These are phyloP conservation scores for Paramormyrops kingsleyae DNA, from an alignment of 2,113 vertebrate species.

Conservation along the genomic window DNA sequence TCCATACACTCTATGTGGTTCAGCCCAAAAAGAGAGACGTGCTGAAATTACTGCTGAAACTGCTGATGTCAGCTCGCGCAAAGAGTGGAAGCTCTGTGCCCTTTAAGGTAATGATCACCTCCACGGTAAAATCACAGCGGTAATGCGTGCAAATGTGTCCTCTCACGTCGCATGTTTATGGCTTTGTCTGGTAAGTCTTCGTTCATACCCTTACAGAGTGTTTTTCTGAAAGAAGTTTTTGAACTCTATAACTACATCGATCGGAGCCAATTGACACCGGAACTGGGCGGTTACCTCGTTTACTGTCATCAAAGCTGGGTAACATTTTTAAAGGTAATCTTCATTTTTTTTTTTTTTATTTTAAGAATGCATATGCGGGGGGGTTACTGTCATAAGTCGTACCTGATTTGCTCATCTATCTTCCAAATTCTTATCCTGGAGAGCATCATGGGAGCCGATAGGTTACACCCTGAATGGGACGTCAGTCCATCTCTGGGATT, in stretches of 20 bases:
- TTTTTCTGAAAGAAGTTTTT: constrained; percentile 56
- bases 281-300: constrained; percentile 56
- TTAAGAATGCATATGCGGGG: not conserved
- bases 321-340: constrained; percentile 54
- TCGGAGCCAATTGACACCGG: constrained; percentile 52
- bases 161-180: not conserved
- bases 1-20: constrained; percentile 55
- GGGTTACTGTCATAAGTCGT: not conserved
- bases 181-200: not conserved
- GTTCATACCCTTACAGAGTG: constrained; percentile 39
- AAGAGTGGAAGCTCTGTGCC: constrained; percentile 18
- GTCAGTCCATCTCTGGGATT: not conserved
- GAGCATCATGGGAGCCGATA: not conserved
- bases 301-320: constrained; percentile 63
- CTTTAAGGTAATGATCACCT: constrained; percentile 43
- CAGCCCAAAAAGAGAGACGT: constrained; percentile 54
- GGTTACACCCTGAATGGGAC: not conserved
- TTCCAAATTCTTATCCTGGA: not conserved
- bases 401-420: not conserved
- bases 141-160: not conserved
- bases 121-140: not conserved
- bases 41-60: constrained; percentile 46
- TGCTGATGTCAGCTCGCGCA: constrained; percentile 31
- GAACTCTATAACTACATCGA: constrained; percentile 63
- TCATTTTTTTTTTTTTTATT: not conserved